Base-by-base conservation (phyloP, 1,140 invertebrate genomes). In the Trichomalopsis sarcophagae region DNA sequence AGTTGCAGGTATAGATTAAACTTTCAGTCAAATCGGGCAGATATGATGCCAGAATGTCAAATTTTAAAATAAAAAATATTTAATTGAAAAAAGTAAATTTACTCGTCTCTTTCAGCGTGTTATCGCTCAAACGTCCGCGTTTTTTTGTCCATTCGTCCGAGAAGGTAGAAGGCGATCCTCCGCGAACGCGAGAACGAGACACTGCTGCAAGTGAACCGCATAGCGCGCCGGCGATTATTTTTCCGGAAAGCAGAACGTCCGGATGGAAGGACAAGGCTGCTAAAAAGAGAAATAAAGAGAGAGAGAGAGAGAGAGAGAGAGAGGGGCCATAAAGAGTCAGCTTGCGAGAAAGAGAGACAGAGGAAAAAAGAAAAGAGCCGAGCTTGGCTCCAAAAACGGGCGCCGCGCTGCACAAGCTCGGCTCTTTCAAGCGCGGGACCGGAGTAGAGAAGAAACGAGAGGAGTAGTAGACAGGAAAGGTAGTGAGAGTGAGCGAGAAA, bases 161-260 rank as follows among this genome's bases (percentile, higher is more conserved):
- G n/a, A 62, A 62, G 17, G 55, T 5, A 21, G n/a, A 62, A 62
- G 17, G 55, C 7, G 55, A 21, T 62, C 17, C 5, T 21, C 14
- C 33, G 33, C 33, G 21, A 62, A 62, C 21, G 55, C 21, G 6
- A 62, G 55, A 62, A 21, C 21, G 6, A 62, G 55, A 62, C 55
- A 62, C 21, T n/a, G 55, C 21, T n/a, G 55, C 55, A 62, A 17
- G 30, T 74, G 71, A 76, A 23, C 17, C 17, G 74, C n/a, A n/a
- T 17, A 23, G 33, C n/a, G n/a, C 40, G n/a, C 40, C 10, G 75
- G n/a, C 44, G 75, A 77, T 77, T 77, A 77, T 77, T 77, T 50
- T 77, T 77, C 75, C 75, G 33, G 27, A 4, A 62, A 62, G 4
- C 36, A 44, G 17, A n/a, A 21, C 55, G 55, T n/a, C 55, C 55